These are phyloP conservation scores for Taxidea taxus DNA, from an alignment of 2,113 vertebrate genomes.

Conservation along the genomic window DNA sequence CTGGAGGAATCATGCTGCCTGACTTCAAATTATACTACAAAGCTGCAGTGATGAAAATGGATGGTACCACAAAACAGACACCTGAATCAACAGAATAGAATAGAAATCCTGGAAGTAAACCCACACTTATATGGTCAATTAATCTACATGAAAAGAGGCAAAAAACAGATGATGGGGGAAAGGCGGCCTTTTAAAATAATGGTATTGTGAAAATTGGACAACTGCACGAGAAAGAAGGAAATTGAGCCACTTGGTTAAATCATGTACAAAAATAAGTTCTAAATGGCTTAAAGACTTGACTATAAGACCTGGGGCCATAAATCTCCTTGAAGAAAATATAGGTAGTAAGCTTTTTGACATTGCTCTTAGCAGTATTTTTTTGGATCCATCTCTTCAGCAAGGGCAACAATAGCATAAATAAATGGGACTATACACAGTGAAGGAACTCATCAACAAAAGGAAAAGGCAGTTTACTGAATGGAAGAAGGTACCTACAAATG, in stretches of 20 bases:
- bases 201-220: background rate
- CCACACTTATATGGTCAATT: background rate
- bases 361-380: background rate
- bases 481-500: background rate
- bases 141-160: background rate
- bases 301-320: background rate
- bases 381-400: background rate
- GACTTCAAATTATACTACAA: background rate
- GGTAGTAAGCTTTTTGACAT: background rate
- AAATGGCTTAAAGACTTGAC: background rate
- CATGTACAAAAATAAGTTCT: background rate
- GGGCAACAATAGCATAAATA: background rate
- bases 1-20: background rate
- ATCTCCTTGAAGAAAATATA: background rate
- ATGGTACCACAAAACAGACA: background rate
- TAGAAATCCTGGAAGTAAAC: background rate
- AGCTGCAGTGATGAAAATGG: background rate
- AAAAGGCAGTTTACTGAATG: background rate
- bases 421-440: background rate
- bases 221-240: background rate
- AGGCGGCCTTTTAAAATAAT: background rate
- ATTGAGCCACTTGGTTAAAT: background rate
- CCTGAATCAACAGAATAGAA: background rate
- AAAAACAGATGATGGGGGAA: background rate
- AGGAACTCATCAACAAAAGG: background rate